Evolutionary conservation across 2,797 vertebrate species (phyloP).

Genomic region (Pantherophis alleghaniensis): DNA sequence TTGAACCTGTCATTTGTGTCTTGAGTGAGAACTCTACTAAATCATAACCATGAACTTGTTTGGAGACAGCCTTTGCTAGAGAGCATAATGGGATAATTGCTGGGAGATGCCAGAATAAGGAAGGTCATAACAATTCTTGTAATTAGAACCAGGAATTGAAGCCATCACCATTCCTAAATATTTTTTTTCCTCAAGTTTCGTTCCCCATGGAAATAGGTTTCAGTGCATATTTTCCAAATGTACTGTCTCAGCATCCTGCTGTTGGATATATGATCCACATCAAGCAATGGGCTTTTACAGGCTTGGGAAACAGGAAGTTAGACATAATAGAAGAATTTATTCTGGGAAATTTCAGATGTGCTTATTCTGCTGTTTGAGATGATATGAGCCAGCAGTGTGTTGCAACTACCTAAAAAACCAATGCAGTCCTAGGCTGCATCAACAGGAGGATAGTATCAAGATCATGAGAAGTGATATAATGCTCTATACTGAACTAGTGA

Average conservation of each 20-base stretch:
- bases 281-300: conserved; percentile 17
- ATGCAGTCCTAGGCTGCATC: neutral
- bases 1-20: neutral
- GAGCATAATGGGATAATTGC: neutral
- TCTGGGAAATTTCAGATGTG: neutral
- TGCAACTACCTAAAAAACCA: neutral
- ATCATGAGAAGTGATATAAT: neutral
- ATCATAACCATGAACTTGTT: no score
- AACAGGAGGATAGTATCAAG: neutral
- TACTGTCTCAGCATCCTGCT: neutral
- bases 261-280: conserved; percentile 7
- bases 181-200: neutral
- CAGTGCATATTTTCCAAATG: neutral
- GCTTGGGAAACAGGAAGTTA: conserved; percentile 18
- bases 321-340: neutral
- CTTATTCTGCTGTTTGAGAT: neutral
- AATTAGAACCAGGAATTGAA: neutral
- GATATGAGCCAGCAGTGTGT: neutral
- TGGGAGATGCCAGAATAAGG: neutral
- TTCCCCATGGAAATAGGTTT: neutral
- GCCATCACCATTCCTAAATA: neutral
- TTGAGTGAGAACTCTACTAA: neutral
- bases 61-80: neutral
- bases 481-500: neutral
- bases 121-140: neutral